A percentile compares a stretch with the other conserved stretches of the same genome.
phyloP scores from a whole-genome alignment of 2,113 vertebrate species.

The Haemorhous mexicanus region DNA sequence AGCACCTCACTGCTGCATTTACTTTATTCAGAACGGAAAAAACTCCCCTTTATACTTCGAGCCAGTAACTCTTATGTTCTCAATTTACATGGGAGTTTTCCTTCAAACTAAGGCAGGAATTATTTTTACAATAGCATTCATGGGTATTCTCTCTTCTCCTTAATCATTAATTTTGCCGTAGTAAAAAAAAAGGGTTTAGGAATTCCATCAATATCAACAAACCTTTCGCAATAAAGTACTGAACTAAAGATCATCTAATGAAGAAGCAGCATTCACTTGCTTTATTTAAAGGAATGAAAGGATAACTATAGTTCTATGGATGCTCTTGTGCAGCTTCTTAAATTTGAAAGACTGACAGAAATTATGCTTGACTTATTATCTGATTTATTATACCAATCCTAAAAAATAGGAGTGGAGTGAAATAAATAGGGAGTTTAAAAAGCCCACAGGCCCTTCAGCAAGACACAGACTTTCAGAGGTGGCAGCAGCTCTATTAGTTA shows the following conservation, averaged over 20 bases:
- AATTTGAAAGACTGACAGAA: background rate
- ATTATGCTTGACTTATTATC: background rate
- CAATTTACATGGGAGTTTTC: background rate
- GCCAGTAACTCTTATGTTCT: background rate
- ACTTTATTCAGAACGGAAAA: background rate
- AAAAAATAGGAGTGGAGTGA: background rate
- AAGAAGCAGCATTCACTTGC: background rate
- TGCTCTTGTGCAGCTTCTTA: slow-evolving; percentile 3
- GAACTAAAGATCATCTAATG: background rate
- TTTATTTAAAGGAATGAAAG: slow-evolving; percentile 26
- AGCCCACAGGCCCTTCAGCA: background rate
- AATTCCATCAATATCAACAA: slow-evolving; percentile 33
- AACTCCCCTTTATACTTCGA: background rate
- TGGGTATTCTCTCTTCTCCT: slow-evolving; percentile 9
- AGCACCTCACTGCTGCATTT: background rate
- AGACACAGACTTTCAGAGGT: background rate
- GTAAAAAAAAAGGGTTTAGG: slow-evolving; percentile 36
- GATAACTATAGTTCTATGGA: background rate
- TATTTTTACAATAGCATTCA: background rate
- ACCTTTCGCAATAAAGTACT: background rate
- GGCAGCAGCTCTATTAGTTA: background rate
- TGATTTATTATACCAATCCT: background rate
- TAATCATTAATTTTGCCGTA: slow-evolving; percentile 61
- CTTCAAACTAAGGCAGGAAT: background rate
- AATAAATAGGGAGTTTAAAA: background rate